phyloP scores from a whole-genome alignment of 2,797 vertebrate species.

The Tragelaphus oryx region DNA sequence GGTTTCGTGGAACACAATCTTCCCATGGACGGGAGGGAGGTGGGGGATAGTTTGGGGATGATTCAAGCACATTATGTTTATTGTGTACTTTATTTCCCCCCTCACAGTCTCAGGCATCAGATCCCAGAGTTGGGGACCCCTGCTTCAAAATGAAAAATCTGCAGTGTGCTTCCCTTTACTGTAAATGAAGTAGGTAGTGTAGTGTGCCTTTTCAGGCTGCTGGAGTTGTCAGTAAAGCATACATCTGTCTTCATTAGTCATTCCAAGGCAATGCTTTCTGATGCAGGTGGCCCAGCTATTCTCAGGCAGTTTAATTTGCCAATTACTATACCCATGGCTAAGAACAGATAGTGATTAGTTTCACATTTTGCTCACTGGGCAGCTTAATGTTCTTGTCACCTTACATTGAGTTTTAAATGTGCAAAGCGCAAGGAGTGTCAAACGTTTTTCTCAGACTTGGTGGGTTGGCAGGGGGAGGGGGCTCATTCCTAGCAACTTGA shows the following conservation, averaged over 20 bases:
- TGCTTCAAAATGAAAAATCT: background rate
- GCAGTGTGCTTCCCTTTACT: background rate
- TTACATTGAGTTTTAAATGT: slow-evolving; percentile 82
- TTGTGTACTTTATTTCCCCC: background rate
- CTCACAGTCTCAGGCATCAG: background rate
- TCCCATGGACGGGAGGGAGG: background rate
- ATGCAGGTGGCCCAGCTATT: slow-evolving; percentile 75
- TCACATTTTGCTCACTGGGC: slow-evolving; percentile 82
- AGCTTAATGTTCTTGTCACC: slow-evolving; percentile 85
- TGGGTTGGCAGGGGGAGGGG: background rate
- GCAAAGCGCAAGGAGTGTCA: slow-evolving; percentile 68
- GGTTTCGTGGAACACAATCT: background rate
- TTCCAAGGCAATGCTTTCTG: slow-evolving; percentile 78
- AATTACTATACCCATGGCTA: slow-evolving; percentile 79
- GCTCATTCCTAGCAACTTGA: slow-evolving; percentile 55
- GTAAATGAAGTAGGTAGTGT: slow-evolving; percentile 15
- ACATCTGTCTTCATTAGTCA: slow-evolving; percentile 86
- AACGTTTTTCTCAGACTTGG: slow-evolving; percentile 62
- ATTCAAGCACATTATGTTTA: background rate
- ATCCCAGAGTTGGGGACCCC: background rate
- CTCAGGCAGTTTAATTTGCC: slow-evolving; percentile 79
- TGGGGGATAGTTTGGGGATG: background rate
- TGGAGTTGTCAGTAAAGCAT: slow-evolving; percentile 70
- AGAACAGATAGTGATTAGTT: slow-evolving; percentile 85
- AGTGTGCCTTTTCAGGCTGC: slow-evolving; percentile 35